Evolutionary conservation across 1,140 invertebrate genomes (phyloP), one percentile per base, ranked within the genome.

Genomic region (Psix sp.): DNA sequence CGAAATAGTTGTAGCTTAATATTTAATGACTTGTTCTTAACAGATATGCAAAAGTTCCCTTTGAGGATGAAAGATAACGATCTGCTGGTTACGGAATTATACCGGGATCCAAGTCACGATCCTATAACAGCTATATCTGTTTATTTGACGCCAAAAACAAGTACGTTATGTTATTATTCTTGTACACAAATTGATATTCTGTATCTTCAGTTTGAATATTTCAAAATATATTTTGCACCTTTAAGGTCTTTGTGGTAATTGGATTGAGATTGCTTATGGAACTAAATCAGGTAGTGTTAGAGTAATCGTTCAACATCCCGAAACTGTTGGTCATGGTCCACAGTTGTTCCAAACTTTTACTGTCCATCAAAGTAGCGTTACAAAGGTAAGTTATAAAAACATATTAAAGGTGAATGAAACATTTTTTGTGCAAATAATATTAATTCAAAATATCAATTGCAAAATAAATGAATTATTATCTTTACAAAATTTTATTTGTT

Each of bases 41-140:
- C 85, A 95, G 97, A 99, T 87, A 99, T 99, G 98, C 97, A 99
- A 85, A 99, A 99, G 84, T 99, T 99, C 88, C 98, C 98, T 38
- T 85, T 99, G 5, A 89, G 97, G 52, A 99, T 99, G 97, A 99
- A 99, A 85, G 98, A 99, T 82, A 99, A 99, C 86, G 98, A 99
- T 90, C 88, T 99, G 3, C 86, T 99, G 13, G 96, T 99, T 0
- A 99, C 97, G 13, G 96, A 99, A 87, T 86, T 99, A 1, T 99
- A 99, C 82, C 92, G 93, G 83, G 98, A 99, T 88, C 95, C 96
- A 10, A 94, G 94, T 72, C 92, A 93, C 81, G 97, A 99, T 87
- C 94, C 95, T 15, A 98, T 99, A 24, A 99, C 97, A 33, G 96
- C 97, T n/a, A 96, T 99, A 76, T 98, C 96, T 39, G 97, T 99